Evolutionary conservation across 1,140 invertebrate species (phyloP).

Genomic region (Agrypnia vestita): DNA sequence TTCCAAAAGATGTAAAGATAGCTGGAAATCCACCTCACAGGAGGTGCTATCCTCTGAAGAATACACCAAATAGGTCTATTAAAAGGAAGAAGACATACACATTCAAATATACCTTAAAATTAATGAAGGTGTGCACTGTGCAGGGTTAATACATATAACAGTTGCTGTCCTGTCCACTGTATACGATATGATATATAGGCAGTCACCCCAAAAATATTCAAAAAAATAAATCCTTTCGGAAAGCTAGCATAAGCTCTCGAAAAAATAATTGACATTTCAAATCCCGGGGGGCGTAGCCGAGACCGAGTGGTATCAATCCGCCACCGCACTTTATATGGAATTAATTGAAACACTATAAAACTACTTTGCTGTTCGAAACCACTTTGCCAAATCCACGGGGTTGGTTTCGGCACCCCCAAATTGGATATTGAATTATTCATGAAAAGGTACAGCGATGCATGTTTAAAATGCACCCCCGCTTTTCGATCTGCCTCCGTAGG

Average conservation of each 20-base stretch:
- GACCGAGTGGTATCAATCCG: slow-evolving; percentile 11
- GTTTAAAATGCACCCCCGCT: too few relatives aligned
- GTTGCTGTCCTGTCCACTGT: neutral
- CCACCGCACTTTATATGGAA: slow-evolving; percentile 31
- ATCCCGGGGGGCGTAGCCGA: slow-evolving; percentile 27
- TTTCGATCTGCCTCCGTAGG: too few relatives aligned
- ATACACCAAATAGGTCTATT: too few relatives aligned
- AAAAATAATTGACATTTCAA: slow-evolving; percentile 38
- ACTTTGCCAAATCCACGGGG: slow-evolving; percentile 30
- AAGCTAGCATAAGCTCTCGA: slow-evolving; percentile 10
- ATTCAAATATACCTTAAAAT: too few relatives aligned
- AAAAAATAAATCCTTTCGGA: neutral
- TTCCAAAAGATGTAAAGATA: too few relatives aligned
- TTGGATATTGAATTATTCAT: slow-evolving; percentile 34
- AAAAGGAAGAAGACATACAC: too few relatives aligned
- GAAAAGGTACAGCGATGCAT: neutral
- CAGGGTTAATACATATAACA: too few relatives aligned
- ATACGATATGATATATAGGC: neutral
- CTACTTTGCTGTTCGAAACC: slow-evolving; percentile 7
- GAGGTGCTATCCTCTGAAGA: too few relatives aligned
- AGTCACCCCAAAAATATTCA: slow-evolving; percentile 11
- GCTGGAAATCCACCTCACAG: too few relatives aligned
- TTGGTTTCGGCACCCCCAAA: slow-evolving; percentile 13
- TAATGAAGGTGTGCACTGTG: too few relatives aligned
- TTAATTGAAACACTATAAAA: slow-evolving; percentile 44